Conservation (phyloP, 2,113 vertebrate species). For the Cinclus cinclus region DNA sequence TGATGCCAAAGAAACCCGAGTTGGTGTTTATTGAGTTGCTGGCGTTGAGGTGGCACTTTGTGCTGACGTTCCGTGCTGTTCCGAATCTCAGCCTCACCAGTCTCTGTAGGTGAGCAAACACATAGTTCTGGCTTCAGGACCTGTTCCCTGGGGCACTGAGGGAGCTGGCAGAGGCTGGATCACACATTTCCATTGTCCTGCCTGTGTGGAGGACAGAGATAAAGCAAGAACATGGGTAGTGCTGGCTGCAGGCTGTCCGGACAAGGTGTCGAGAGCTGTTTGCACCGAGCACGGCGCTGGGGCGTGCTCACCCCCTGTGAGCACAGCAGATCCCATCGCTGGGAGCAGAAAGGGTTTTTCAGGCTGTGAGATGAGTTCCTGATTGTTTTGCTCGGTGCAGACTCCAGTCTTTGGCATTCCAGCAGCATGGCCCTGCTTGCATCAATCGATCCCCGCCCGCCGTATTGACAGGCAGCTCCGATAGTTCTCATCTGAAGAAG, state of each 20-base stretch:
- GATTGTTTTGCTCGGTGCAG: neutral
- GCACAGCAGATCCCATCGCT: neutral
- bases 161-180: neutral
- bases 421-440: neutral
- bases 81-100: neutral
- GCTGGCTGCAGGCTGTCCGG: neutral
- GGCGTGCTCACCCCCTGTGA: neutral
- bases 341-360: neutral
- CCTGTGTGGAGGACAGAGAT: neutral
- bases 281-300: neutral
- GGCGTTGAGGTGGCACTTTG: accelerated
- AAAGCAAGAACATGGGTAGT: neutral
- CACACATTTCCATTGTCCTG: neutral
- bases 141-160: neutral
- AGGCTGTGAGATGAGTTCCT: neutral
- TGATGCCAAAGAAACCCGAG: neutral
- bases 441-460: slow-evolving; percentile 30
- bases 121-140: neutral
- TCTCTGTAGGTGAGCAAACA: neutral
- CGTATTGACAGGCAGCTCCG: slow-evolving; percentile 69
- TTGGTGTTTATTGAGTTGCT: neutral
- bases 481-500: slow-evolving; percentile 66
- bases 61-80: neutral
- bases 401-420: slow-evolving; percentile 32
- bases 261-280: neutral